Evolutionary conservation across 2,797 vertebrate genomes (phyloP), one percentile per base, ranked within the genome.

Genomic region (Alauda arvensis): DNA sequence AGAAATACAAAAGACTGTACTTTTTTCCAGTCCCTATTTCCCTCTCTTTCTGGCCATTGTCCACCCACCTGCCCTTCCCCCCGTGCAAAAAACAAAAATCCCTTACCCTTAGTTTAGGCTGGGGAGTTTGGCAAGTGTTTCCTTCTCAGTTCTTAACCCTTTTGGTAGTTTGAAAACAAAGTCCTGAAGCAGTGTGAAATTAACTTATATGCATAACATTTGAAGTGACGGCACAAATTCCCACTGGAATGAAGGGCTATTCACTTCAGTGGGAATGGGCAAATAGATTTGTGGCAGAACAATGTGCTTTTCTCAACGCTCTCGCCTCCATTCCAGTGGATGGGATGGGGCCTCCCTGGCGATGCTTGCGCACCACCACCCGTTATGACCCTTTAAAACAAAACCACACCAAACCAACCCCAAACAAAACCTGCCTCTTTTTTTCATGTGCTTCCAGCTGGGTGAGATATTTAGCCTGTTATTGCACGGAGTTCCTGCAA

Each of bases 261-360:
- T 95, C 90, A 92, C 75, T 92, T 37, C 87, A 93, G 85, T 89
- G 93, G 78, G 94, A 93, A 94, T 93, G 18, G 40, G 94, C 92
- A 83, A 88, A 80, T 81, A 53, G 90, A 77, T 72, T 31, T 85
- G 90, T 75, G 31, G 87, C 88, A 77, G 92, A 93, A 93, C 85
- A 86, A 94, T 94, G 87, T 65, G 31, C 86, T 94, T 90, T 93
- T 88, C 77, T 88, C 49, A 94, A 82, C 76, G 43, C 51, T 65
- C 61, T 80, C 9, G 2, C 68, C 85, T 79, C 81, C 56, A 70
- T 82, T 89, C 25, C n/a, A 85, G 65, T 12, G 57, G 85, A 57
- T 59, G 51, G 90, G 66, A 79, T 1, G 0, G 62, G 66, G 90
- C 85, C 66, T 93, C 83, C 51, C 78, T 70, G 71, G 83, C 2